These are phyloP conservation scores for Zeugodacus cucurbitae DNA, from an alignment of 1,140 invertebrate species.

Conservation along the genomic window DNA sequence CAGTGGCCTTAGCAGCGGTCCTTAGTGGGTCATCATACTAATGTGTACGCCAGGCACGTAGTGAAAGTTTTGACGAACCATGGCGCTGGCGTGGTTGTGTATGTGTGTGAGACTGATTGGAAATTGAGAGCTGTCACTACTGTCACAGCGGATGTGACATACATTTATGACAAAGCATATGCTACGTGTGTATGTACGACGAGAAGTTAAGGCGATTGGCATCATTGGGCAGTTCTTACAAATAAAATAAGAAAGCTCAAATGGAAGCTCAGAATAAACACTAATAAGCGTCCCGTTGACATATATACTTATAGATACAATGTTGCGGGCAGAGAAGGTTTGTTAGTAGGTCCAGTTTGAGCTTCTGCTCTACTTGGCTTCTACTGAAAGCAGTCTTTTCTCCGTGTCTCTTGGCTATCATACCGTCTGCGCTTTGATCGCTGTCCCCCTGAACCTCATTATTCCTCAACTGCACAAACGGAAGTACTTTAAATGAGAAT, in stretches of 20 bases:
- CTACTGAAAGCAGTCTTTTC: too few relatives aligned
- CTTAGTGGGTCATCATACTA: neutral
- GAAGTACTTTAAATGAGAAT: neutral
- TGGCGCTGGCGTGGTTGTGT: neutral
- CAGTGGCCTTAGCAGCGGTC: neutral
- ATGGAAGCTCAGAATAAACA: too few relatives aligned
- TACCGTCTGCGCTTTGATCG: too few relatives aligned
- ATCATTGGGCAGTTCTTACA: neutral
- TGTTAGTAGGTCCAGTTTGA: too few relatives aligned
- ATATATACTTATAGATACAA: too few relatives aligned
- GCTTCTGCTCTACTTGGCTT: too few relatives aligned
- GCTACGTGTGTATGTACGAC: neutral
- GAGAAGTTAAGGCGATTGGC: neutral
- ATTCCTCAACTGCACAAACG: neutral
- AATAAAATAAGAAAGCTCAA: neutral
- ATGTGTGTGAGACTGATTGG: neutral
- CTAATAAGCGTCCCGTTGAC: too few relatives aligned
- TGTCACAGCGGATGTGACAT: too few relatives aligned
- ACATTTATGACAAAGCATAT: neutral
- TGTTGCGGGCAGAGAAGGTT: too few relatives aligned
- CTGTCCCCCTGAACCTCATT: too few relatives aligned
- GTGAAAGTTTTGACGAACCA: neutral
- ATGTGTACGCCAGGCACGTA: neutral
- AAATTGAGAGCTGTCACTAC: neutral
- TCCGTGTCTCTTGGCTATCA: too few relatives aligned